phyloP scores from a whole-genome alignment of 2,797 vertebrate species.

The Perodicticus potto region DNA sequence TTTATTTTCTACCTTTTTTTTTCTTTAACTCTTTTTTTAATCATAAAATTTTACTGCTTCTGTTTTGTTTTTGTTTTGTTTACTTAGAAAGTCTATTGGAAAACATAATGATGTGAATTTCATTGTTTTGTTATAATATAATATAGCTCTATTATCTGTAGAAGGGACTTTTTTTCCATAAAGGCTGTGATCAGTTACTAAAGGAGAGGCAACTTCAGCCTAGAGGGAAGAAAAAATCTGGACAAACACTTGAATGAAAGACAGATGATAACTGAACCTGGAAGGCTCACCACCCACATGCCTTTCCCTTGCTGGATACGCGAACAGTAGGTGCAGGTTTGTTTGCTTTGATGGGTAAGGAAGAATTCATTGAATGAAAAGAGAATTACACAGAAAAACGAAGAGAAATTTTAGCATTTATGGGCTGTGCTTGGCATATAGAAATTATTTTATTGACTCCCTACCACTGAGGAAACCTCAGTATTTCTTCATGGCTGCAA shows the following conservation, averaged over 20 bases:
- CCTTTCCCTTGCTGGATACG: background rate
- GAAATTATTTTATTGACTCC: slow-evolving; percentile 59
- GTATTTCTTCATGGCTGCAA: slow-evolving; percentile 62
- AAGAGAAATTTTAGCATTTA: slow-evolving; percentile 49
- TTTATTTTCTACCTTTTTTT: background rate
- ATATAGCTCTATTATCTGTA: background rate
- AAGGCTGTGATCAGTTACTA: background rate
- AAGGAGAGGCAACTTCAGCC: background rate
- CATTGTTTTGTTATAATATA: background rate
- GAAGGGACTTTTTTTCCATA: slow-evolving; percentile 12
- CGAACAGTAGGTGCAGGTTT: background rate
- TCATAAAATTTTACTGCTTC: background rate
- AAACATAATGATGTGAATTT: background rate
- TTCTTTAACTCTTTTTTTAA: slow-evolving; percentile 27
- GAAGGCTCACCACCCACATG: background rate
- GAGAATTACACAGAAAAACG: slow-evolving; percentile 35
- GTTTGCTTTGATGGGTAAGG: background rate
- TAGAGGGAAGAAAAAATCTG: background rate
- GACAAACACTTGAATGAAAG: background rate
- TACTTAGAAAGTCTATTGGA: slow-evolving; percentile 4
- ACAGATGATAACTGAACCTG: background rate
- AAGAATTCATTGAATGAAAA: slow-evolving; percentile 47
- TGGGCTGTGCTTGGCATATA: slow-evolving; percentile 44
- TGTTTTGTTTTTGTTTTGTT: background rate
- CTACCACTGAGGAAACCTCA: slow-evolving; percentile 40